These are phyloP conservation scores for Phocoena phocoena DNA, from an alignment of 2,113 vertebrate genomes.

Conservation along the genomic window DNA sequence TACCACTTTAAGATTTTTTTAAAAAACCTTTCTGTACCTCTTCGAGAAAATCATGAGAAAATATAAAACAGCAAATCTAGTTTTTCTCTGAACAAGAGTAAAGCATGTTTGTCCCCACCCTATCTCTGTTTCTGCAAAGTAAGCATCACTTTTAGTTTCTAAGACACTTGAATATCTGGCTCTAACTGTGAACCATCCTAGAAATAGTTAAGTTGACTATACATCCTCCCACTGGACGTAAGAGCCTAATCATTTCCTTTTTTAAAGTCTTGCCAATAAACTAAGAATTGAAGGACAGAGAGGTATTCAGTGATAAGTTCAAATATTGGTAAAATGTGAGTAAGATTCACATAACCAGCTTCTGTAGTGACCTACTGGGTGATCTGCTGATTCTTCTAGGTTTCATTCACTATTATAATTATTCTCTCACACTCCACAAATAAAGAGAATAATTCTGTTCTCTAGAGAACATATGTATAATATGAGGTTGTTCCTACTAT, in stretches of 20 bases:
- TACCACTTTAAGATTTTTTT: background rate
- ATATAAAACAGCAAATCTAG: background rate
- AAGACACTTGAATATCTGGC: background rate
- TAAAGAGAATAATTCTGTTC: background rate
- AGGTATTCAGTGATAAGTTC: background rate
- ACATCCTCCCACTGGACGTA: background rate
- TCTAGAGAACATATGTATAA: background rate
- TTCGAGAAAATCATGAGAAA: background rate
- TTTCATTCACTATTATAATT: background rate
- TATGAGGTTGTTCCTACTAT: background rate
- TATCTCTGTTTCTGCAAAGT: background rate
- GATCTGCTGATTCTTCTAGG: background rate
- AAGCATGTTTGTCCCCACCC: background rate
- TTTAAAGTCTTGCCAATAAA: background rate
- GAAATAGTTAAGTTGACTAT: background rate
- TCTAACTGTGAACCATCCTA: background rate
- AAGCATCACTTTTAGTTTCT: background rate
- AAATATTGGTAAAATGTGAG: background rate
- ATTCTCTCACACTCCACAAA: background rate
- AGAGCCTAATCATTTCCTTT: background rate
- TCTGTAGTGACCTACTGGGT: background rate
- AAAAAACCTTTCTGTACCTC: background rate
- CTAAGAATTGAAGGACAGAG: background rate
- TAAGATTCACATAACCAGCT: background rate
- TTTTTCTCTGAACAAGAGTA: background rate